phyloP scores from a whole-genome alignment of 2,113 vertebrate genomes.

The Myanophis thanlyinensis region DNA sequence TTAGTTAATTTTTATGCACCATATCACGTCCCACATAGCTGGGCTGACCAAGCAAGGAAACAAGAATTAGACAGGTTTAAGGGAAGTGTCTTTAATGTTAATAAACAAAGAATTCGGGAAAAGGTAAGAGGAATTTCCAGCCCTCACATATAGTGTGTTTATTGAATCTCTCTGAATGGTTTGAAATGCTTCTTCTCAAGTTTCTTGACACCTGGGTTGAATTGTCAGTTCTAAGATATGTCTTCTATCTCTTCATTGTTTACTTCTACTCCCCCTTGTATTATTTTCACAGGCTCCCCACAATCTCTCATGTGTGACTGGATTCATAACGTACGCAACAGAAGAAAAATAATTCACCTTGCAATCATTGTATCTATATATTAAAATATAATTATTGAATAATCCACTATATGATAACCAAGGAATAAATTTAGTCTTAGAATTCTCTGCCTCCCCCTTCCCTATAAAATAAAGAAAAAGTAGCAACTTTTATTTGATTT shows the following conservation, averaged over 20 bases:
- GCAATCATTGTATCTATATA: constrained; percentile 13
- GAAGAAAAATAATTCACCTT: constrained; percentile 32
- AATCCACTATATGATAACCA: constrained; percentile 52
- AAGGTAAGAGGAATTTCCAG: neutral
- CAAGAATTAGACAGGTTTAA: neutral
- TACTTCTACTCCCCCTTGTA: neutral
- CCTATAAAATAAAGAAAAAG: neutral
- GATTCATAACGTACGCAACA: neutral
- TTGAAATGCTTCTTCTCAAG: neutral
- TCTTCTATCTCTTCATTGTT: neutral
- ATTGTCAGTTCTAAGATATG: neutral
- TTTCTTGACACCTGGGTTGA: neutral
- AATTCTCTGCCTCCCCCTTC: neutral
- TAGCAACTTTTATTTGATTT: neutral
- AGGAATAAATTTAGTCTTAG: constrained; percentile 27
- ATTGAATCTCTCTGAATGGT: neutral
- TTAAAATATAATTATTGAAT: constrained; percentile 43
- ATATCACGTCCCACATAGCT: neutral
- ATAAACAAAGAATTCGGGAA: neutral
- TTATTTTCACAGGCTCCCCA: neutral
- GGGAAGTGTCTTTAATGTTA: neutral
- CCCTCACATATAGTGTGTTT: neutral
- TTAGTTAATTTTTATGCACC: constrained; percentile 30
- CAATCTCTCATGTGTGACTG: neutral
- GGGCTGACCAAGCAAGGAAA: neutral